phyloP scores from a whole-genome alignment of 2,797 vertebrate species.

The Falco berigora region DNA sequence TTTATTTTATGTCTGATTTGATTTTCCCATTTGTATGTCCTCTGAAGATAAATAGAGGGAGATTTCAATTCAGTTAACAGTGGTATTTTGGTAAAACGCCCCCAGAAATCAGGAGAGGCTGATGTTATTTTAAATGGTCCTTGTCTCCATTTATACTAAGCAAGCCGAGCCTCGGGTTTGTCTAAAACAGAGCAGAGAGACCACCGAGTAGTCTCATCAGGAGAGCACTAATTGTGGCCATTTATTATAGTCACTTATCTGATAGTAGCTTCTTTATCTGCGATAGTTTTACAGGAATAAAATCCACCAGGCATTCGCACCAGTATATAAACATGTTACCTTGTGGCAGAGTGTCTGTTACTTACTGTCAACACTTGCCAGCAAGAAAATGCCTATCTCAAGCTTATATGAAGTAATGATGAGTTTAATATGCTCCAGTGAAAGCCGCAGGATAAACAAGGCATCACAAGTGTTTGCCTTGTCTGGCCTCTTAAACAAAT shows the following conservation, averaged over 20 bases:
- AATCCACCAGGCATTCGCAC: slow-evolving; percentile 75
- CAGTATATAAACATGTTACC: slow-evolving; percentile 76
- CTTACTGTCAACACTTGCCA: slow-evolving; percentile 82
- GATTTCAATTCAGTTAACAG: background rate
- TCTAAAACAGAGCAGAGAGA: slow-evolving; percentile 71
- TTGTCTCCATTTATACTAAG: slow-evolving; percentile 45
- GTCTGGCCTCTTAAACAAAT: slow-evolving; percentile 92
- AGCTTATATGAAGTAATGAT: slow-evolving; percentile 81
- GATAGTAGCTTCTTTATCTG: slow-evolving; percentile 84
- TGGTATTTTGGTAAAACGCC: background rate
- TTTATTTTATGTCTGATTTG: background rate
- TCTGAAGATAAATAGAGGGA: slow-evolving; percentile 3
- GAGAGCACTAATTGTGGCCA: slow-evolving; percentile 77
- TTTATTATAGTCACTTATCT: slow-evolving; percentile 89
- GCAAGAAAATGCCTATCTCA: slow-evolving; percentile 69
- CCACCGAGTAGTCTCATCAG: slow-evolving; percentile 82
- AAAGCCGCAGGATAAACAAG: slow-evolving; percentile 86
- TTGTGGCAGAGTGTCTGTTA: slow-evolving; percentile 76
- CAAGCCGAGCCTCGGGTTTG: slow-evolving; percentile 69
- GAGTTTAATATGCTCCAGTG: slow-evolving; percentile 85
- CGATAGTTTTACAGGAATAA: slow-evolving; percentile 79
- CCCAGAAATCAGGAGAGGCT: slow-evolving; percentile 5
- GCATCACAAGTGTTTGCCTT: slow-evolving; percentile 84
- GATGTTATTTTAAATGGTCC: slow-evolving; percentile 45
- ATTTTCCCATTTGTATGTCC: background rate